Percentiles rank a stretch among this genome's conserved stretches.
phyloP scores from a whole-genome alignment of 2,797 vertebrate genomes.

The Molossus molossus region DNA sequence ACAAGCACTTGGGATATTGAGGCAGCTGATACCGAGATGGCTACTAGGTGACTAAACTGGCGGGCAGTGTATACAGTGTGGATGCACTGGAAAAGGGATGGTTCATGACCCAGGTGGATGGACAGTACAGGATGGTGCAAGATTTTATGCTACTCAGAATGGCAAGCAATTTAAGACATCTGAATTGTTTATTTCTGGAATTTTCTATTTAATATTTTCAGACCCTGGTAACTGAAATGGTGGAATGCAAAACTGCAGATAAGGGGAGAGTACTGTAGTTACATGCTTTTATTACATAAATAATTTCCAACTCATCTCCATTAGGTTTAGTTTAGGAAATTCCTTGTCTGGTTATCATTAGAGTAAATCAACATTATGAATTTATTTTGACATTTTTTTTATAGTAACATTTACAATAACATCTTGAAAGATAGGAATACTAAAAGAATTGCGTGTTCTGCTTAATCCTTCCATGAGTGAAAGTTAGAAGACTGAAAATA shows the following conservation, averaged over 20 bases:
- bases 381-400: constrained; percentile 20
- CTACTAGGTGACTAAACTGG: neutral
- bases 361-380: neutral
- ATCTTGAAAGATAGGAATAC: neutral
- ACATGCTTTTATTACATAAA: neutral
- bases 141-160: neutral
- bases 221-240: neutral
- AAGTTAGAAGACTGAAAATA: constrained; percentile 43
- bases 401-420: constrained; percentile 22
- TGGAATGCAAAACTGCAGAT: neutral
- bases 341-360: neutral
- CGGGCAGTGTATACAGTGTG: neutral
- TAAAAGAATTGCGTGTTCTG: constrained; percentile 48
- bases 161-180: neutral
- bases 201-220: neutral
- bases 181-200: neutral
- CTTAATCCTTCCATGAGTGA: neutral
- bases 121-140: neutral
- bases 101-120: neutral
- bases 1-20: neutral
- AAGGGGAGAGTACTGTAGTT: neutral
- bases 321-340: constrained; percentile 23
- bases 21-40: neutral
- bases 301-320: neutral
- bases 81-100: neutral